phyloP scores from a whole-genome alignment of 2,888 invertebrate genomes.

The Ceratothoa steindachneri region DNA sequence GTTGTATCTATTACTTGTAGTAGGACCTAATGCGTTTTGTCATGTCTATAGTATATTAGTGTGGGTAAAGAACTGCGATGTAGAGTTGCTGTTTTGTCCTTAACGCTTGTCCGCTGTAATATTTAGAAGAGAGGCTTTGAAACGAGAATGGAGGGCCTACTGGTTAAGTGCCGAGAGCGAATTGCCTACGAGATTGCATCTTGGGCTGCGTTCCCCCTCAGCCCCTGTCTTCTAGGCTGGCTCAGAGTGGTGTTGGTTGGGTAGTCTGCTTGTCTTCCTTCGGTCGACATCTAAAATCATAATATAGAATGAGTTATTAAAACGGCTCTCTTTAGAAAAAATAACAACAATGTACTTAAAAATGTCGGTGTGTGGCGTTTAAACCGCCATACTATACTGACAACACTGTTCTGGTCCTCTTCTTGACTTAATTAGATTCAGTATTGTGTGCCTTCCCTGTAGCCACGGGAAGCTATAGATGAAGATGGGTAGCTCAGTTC shows the following conservation, averaged over 20 bases:
- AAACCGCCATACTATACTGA: neutral
- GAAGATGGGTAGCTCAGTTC: neutral
- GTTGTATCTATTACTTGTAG: neutral
- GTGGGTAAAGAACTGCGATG: neutral
- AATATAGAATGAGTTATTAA: neutral
- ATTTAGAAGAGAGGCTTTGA: neutral
- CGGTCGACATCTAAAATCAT: neutral
- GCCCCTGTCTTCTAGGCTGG: neutral
- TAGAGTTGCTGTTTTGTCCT: conserved; percentile 5
- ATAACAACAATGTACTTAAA: neutral
- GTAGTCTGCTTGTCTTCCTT: neutral
- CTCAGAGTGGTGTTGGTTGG: neutral
- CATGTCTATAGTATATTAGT: conserved; percentile 7
- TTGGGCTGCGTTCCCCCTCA: neutral
- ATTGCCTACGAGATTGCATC: neutral
- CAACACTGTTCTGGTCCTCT: conserved; percentile 8
- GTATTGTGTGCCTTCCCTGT: conserved; percentile 13
- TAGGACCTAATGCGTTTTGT: neutral
- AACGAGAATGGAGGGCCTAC: neutral
- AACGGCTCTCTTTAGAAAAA: conserved; percentile 2
- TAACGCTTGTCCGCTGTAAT: conserved; percentile 6
- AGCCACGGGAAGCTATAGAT: conserved; percentile 1
- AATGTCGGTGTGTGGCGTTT: neutral
- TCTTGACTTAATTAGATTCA: conserved; percentile 11
- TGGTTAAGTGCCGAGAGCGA: too few relatives aligned